Percentiles rank a stretch among this genome's conserved stretches.
Conservation (phyloP, 2,113 vertebrate species). For the Eublepharis macularius region DNA sequence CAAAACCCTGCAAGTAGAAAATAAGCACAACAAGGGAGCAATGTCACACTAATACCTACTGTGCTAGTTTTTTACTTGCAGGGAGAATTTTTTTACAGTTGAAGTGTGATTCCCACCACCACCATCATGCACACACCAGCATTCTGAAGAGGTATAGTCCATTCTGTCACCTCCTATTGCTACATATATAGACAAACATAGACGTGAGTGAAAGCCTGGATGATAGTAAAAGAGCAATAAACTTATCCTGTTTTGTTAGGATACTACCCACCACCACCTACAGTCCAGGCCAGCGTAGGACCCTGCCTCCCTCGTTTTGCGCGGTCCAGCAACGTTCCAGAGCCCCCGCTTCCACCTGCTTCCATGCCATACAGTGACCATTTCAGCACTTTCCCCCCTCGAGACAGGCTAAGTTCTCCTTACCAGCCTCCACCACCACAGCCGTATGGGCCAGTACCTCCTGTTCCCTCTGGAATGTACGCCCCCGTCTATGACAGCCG, state of each 20-base stretch:
- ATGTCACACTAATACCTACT: neutral
- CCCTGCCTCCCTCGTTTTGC: conserved; percentile 90
- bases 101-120: too few species aligned
- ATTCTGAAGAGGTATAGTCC: neutral
- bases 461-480: conserved; percentile 88
- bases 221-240: conserved; percentile 61
- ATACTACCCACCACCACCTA: conserved; percentile 86
- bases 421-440: conserved; percentile 84
- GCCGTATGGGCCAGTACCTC: conserved; percentile 84
- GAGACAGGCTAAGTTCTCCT: conserved; percentile 84
- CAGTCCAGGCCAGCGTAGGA: conserved; percentile 81
- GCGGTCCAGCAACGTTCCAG: conserved; percentile 87
- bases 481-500: conserved; percentile 94
- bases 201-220: conserved; percentile 36
- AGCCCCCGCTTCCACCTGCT: conserved; percentile 86
- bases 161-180: neutral
- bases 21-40: too few species aligned
- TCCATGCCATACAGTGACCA: conserved; percentile 85
- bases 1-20: neutral
- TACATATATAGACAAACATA: neutral
- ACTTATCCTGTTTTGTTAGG: conserved; percentile 76
- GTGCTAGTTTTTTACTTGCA: neutral
- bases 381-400: conserved; percentile 80
- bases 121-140: neutral
- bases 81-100: neutral